Conservation (phyloP, 2,113 vertebrate genomes). For the Ellobius talpinus region DNA sequence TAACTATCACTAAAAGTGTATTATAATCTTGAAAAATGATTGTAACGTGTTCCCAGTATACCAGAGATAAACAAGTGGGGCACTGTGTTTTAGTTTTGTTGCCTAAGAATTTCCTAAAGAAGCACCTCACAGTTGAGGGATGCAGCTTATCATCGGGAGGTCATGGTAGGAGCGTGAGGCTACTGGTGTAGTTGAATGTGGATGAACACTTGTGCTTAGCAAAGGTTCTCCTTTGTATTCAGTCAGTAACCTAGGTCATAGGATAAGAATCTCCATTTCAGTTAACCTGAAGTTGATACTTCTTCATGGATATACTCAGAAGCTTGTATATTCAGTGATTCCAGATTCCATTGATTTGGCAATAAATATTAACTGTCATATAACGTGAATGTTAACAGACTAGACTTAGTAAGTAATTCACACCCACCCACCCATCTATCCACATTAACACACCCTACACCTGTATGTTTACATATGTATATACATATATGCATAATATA, state of each 20-base stretch:
- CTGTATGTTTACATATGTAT: not conserved
- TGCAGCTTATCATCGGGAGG: not conserved
- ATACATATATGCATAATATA: not conserved
- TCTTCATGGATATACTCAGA: not conserved
- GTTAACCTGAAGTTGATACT: not conserved
- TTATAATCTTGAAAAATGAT: not conserved
- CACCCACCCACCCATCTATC: too few relatives aligned
- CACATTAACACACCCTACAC: too few relatives aligned
- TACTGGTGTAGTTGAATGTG: not conserved
- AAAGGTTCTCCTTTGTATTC: not conserved
- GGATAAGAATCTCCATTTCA: not conserved
- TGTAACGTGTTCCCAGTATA: not conserved
- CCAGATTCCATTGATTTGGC: not conserved
- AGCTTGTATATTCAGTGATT: not conserved
- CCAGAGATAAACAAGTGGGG: not conserved
- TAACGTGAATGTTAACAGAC: not conserved
- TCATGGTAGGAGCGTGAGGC: not conserved
- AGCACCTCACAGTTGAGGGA: not conserved
- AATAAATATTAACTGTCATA: not conserved
- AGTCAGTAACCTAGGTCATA: not conserved
- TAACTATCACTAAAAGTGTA: not conserved
- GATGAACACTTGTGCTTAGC: not conserved
- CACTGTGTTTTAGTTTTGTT: not conserved
- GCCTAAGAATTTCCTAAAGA: not conserved
- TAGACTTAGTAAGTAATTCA: not conserved